Evolutionary conservation across 1,140 invertebrate species (phyloP).

Genomic region (Drosophila carrolli): DNA sequence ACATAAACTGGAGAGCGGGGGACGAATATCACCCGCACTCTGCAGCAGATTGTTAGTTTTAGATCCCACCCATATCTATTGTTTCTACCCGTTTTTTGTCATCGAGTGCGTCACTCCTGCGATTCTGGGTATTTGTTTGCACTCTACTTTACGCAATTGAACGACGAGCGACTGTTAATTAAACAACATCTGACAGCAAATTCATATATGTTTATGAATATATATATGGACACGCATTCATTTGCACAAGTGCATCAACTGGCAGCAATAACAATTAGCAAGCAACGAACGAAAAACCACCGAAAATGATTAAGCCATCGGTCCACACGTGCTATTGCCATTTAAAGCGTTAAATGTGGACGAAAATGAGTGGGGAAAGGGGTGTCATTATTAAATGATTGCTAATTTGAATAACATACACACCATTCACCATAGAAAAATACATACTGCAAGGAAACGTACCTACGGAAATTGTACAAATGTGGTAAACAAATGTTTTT

Average conservation of each 20-base stretch:
- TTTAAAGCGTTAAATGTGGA: constrained; percentile 1
- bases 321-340: constrained; percentile 37
- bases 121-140: constrained; percentile 31
- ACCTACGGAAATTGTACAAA: not conserved
- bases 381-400: constrained; percentile 24
- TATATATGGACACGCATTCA: constrained; percentile 23
- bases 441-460: not conserved
- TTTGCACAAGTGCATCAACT: constrained; percentile 48
- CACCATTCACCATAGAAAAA: not conserved
- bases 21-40: not conserved
- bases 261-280: constrained; percentile 24
- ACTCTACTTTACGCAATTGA: constrained; percentile 54
- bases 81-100: not conserved
- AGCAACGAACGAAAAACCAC: constrained; percentile 9
- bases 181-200: constrained; percentile 25
- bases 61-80: not conserved
- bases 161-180: constrained; percentile 20
- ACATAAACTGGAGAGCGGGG: not conserved
- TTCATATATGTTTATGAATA: constrained; percentile 5
- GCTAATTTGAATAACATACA: constrained; percentile 25
- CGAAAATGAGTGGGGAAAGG: not conserved
- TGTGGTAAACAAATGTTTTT: too few relatives aligned
- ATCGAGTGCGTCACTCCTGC: constrained; percentile 49
- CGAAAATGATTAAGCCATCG: constrained; percentile 33
- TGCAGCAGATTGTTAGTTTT: constrained; percentile 11